Percentiles rank a stretch among this genome's conserved stretches.
These are phyloP conservation scores for Accipiter virgatus DNA, from an alignment of 2,113 vertebrate species.

Conservation along the genomic window DNA sequence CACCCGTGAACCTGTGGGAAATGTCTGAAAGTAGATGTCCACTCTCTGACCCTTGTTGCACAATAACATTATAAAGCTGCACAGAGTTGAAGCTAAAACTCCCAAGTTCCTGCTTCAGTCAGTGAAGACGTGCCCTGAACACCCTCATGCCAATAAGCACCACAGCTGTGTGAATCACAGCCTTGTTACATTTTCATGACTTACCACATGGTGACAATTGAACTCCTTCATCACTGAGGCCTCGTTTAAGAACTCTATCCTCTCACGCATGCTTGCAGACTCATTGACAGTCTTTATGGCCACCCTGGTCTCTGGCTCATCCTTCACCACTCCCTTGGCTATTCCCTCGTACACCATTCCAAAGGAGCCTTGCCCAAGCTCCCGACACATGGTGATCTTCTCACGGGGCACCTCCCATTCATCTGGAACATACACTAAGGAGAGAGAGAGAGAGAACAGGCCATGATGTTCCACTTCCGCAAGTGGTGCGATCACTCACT, in stretches of 20 bases:
- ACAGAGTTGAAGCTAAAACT: neutral
- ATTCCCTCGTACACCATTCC: slow-evolving; percentile 98
- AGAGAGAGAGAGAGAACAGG: neutral
- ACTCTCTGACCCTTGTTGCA: neutral
- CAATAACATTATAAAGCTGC: fast-evolving
- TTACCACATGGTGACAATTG: slow-evolving; percentile 98
- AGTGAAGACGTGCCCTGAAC: fast-evolving
- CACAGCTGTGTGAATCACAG: neutral
- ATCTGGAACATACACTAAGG: slow-evolving; percentile 91
- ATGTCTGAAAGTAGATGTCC: neutral
- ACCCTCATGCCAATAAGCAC: neutral
- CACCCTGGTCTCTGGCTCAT: slow-evolving; percentile 91
- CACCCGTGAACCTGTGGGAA: neutral
- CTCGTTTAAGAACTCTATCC: slow-evolving; percentile 97
- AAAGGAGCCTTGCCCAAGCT: slow-evolving; percentile 96
- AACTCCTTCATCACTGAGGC: slow-evolving; percentile 99
- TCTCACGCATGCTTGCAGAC: slow-evolving; percentile 93
- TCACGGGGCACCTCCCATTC: slow-evolving; percentile 98
- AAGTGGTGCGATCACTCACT: fast-evolving
- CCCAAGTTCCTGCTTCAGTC: neutral
- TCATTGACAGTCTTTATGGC: slow-evolving; percentile 99
- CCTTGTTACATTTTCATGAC: neutral
- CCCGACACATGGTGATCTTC: slow-evolving; percentile 93
- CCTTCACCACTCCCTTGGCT: slow-evolving; percentile 94
- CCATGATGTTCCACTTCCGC: neutral